Base-by-base conservation (phyloP, 2,888 invertebrate genomes). In the Melieria omissa region DNA sequence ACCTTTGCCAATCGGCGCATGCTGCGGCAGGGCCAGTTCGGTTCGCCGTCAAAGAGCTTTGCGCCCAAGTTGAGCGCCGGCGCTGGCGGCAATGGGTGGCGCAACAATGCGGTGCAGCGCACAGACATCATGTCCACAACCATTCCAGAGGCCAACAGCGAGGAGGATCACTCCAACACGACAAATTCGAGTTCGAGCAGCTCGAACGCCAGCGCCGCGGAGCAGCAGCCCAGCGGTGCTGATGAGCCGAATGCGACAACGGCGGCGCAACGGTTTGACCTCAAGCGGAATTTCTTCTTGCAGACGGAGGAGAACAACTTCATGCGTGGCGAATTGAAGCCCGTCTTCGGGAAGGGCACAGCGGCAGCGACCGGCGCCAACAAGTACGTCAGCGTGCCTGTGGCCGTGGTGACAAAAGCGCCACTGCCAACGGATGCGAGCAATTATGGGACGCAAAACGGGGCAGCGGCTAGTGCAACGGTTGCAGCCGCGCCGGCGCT, bases 51-150 rank as follows among this genome's bases (percentile, higher is more conserved):
- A 8, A 88, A 91, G 82, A 88, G 84, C 0, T 85, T 87, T 70
- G 85, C 81, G 1, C 86, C 89, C 0, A 93, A 93, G 82, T 87
- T 93, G 52, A 82, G 84, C 65, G 86, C 92, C 75, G 73, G 74
- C 10, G 74, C 77, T 14, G 74, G 76, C 75, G 73, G 77, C 46
- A 74, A 65, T 57, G 29, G 29, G 29, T 66, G 72, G 60, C 64
- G 75, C 10, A 70, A 72, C 4, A 80, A 78, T 45, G 79, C 81
- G 7, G 79, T 81, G 58, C 80, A 82, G 60, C 89, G 95, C 79
- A 94, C 93, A 41, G 94, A 95, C 81, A 94, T 95, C 67, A 90
- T 96, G 82, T 94, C 95, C 57, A 93, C 93, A 61, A 94, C 95
- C 71, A 96, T 96, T 85, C 92, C 92, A 55, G 95, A 96, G 88